Evolutionary conservation across 2,797 vertebrate species (phyloP).

Genomic region (Sitta carolinensis): DNA sequence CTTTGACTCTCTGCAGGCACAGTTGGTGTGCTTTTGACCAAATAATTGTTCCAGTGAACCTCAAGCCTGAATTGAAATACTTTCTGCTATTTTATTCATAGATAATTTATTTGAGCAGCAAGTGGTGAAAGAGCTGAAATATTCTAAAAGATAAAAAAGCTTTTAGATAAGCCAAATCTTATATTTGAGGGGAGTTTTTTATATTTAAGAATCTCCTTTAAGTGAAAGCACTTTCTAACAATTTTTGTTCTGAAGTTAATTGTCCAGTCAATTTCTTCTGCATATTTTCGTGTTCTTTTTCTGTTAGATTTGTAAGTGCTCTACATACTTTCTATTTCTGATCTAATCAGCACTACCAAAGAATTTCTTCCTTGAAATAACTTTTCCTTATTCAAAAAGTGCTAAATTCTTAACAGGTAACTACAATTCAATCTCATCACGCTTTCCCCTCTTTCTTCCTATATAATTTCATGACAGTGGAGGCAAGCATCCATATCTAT

Average conservation of each 20-base stretch:
- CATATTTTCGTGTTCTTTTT: background rate
- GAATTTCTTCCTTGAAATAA: background rate
- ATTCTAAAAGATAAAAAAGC: background rate
- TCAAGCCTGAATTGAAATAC: background rate
- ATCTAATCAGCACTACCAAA: background rate
- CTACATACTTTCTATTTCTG: background rate
- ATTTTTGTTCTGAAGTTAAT: background rate
- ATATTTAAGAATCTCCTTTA: background rate
- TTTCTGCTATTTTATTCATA: conserved; percentile 5
- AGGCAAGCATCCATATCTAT: background rate
- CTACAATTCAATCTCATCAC: background rate
- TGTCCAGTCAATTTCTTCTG: background rate
- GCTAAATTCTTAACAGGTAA: background rate
- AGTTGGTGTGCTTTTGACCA: background rate
- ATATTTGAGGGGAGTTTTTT: background rate
- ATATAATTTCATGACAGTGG: background rate
- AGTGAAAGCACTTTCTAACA: background rate
- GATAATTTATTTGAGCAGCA: background rate
- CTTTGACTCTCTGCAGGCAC: background rate
- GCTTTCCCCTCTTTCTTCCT: background rate
- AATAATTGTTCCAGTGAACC: background rate
- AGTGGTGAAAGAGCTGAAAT: background rate
- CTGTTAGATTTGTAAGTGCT: background rate
- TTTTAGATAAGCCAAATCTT: background rate
- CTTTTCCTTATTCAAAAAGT: background rate